Evolutionary conservation across 2,888 invertebrate species (phyloP).

Genomic region (Stramonita haemastoma): DNA sequence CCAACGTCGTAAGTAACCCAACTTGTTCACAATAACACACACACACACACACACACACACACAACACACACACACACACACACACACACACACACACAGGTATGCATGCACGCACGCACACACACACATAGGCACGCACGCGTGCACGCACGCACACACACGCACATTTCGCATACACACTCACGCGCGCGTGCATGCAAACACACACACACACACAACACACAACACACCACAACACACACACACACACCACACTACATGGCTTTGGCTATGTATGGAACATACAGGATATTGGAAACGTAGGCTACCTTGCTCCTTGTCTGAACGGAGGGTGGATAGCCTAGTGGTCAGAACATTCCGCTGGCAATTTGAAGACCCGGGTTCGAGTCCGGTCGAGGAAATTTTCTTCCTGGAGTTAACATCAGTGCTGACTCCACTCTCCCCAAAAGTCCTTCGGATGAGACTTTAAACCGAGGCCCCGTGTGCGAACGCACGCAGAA

Average conservation of each 20-base stretch:
- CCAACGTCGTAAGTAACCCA: background rate
- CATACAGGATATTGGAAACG: background rate
- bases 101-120: background rate
- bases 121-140: background rate
- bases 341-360: no score
- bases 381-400: no score
- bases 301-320: no score
- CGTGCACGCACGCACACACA: background rate
- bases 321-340: no score
- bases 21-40: background rate
- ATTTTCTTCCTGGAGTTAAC: no score
- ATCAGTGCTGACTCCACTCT: no score
- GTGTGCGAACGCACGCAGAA: no score
- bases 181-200: background rate
- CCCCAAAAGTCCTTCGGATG: no score
- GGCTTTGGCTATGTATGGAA: background rate
- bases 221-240: background rate
- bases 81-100: background rate
- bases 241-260: background rate
- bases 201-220: background rate
- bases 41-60: background rate
- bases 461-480: no score
- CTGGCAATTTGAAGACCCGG: no score
- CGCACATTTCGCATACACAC: background rate
- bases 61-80: background rate